Evolutionary conservation across 2,113 vertebrate genomes (phyloP), one percentile per base, ranked within the genome.

Genomic region (Calypte anna): DNA sequence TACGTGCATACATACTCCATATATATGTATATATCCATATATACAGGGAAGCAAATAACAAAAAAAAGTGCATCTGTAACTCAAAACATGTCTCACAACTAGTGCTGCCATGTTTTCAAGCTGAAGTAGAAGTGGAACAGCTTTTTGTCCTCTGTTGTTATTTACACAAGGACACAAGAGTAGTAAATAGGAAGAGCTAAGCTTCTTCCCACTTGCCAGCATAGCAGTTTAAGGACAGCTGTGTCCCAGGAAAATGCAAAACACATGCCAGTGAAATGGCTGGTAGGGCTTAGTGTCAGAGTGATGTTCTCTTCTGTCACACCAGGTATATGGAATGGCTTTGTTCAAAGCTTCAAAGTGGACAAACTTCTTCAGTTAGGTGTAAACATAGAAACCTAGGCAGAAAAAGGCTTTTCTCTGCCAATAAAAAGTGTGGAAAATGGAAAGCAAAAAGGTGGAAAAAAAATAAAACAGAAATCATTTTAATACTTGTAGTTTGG

Each of bases 291-390:
- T 78, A 14, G 7, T 68, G 8, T 66, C 73, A 83, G 79, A 87
- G 59, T 61, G 53, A 43, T 68, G 46, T 33, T 95, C 76, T 95
- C 53, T 94, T 90, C 53, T 90, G 80, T 91, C 80, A 68, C 73
- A 72, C 20, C 66, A 58, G 43, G 53, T 62, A 84, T 4, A 2
- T 6, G 6, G 44, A 72, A 94, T 31, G 28, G 48, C 30, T 66
- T 48, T 27, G 51, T 76, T 80, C 68, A 50, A 55, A 88, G 25
- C 66, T 58, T 84, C 20, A 7, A 12, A 55, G 30, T 23, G 80
- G 72, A 83, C 0, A 0, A 67, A 68, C 38, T 73, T 21, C 77
- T 93, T 94, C n/a, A 69, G 46, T 74, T 72, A 50, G 46, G 30
- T 91, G 80, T 76, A 53, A 80, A 53, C 14, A 24, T 25, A 68